Evolutionary conservation across 92 coral and sea anemone genomes (phyloP), one percentile per base, ranked within the genome.

Genomic region (Meandrina meandrites): DNA sequence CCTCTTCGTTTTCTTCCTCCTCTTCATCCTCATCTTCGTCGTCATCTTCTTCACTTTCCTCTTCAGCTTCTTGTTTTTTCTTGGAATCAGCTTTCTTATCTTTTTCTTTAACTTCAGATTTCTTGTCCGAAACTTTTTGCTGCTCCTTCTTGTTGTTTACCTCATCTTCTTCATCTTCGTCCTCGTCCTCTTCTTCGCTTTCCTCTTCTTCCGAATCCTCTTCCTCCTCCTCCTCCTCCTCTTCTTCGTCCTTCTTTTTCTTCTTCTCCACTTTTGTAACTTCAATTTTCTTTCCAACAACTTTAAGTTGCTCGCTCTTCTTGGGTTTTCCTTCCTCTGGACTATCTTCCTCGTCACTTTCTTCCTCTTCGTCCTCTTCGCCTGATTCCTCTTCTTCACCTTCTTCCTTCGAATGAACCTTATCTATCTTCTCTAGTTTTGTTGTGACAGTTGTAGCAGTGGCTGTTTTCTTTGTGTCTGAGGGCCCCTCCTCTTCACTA

Each of bases 341-440:
- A 14, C 91, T 82, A 28, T 91, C 93, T 0, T 87, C 87, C 17
- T 86, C 89, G 0, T 37, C 67, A 9, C 48, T 66, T 30, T 90
- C 80, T 1, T 80, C 85, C 0, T 93, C 86, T 1, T 91, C 86
- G 22, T 66, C 67, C 1, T 75, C 90, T 28, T 88, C 87, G 13
- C 54, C 88, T 12, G 90, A 88, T 34, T 86, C 87, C 34, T 88
- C 86, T 31, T 89, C 92, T 40, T 91, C 88, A 24, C 66, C 91
- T 17, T 85, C 80, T 1, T 88, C 82, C 80, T 48, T 82, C 1
- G 47, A 17, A n/a, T 31, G 50, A 72, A 66, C 84, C 75, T 53
- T 27, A n/a, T 81, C 79, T 66, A 62, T 77, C 34, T 87, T 82
- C 69, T 71, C 76, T 17, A 27, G 12, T 32, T 37, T 51, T 60